A percentile compares a stretch with the other conserved stretches of the same genome.
Conservation (phyloP, 1,140 invertebrate genomes). For the Agrypnia vestita region DNA sequence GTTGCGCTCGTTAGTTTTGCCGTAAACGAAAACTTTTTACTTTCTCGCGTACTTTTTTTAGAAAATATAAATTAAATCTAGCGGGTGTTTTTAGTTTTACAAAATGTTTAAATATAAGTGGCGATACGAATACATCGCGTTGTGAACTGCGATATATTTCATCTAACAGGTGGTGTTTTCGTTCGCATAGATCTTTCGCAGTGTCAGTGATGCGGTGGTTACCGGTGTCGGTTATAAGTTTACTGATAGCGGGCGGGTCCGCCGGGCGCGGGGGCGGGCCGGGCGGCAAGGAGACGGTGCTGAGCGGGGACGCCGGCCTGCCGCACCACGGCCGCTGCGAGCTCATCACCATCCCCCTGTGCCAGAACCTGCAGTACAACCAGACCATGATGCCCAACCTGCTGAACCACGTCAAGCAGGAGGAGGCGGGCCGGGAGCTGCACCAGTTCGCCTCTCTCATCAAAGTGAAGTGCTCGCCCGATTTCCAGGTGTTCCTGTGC, state of each 20-base stretch:
- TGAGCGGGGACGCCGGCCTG: constrained; percentile 75
- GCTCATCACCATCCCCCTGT: constrained; percentile 93
- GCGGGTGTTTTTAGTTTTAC: constrained; percentile 6
- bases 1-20: constrained; percentile 22
- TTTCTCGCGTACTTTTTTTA: constrained; percentile 3
- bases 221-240: constrained; percentile 7
- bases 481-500: constrained; percentile 96
- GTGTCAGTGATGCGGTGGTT: constrained; percentile 40
- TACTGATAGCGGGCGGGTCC: constrained; percentile 20
- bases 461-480: constrained; percentile 95
- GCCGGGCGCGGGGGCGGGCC: constrained; percentile 22
- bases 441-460: constrained; percentile 96
- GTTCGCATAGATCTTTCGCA: neutral
- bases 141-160: constrained; percentile 39
- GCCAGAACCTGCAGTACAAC: constrained; percentile 95
- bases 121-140: constrained; percentile 36
- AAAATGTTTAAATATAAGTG: constrained; percentile 1
- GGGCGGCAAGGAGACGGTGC: constrained; percentile 65
- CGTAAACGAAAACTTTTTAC: constrained; percentile 28
- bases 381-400: constrained; percentile 97
- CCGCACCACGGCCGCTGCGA: constrained; percentile 90
- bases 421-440: constrained; percentile 94
- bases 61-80: neutral
- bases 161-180: constrained; percentile 50
- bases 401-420: constrained; percentile 93